Percentiles rank a stretch among this genome's conserved stretches.
phyloP scores from a whole-genome alignment of 2,113 vertebrate genomes.

The Canis aureus region DNA sequence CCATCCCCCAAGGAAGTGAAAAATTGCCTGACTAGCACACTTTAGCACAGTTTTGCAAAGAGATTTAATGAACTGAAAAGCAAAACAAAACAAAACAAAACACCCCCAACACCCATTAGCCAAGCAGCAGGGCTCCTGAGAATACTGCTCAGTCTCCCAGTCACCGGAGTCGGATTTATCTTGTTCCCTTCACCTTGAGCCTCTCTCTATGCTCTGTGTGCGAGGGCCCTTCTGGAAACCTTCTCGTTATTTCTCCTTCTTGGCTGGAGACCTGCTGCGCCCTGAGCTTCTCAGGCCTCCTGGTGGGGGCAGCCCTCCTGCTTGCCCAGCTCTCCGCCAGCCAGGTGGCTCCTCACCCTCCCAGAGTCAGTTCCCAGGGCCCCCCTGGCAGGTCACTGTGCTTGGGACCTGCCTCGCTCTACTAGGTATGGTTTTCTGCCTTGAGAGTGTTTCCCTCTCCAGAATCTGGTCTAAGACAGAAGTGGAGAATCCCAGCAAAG shows the following conservation, averaged over 20 bases:
- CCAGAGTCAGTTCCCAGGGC: not conserved
- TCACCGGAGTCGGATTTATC: not conserved
- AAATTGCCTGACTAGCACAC: not conserved
- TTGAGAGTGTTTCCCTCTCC: not conserved
- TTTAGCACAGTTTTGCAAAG: conserved; percentile 44
- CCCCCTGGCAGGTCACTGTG: not conserved
- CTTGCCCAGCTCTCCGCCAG: not conserved
- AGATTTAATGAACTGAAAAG: not conserved
- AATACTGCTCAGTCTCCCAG: not conserved
- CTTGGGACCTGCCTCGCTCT: not conserved
- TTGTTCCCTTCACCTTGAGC: not conserved
- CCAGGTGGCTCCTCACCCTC: not conserved
- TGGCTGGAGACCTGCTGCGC: not conserved
- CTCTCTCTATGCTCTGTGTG: not conserved
- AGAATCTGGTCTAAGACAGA: not conserved
- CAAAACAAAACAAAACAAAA: not conserved
- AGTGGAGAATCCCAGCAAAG: not conserved
- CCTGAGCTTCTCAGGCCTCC: not conserved
- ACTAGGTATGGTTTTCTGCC: not conserved
- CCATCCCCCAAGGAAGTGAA: not conserved
- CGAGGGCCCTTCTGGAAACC: not conserved
- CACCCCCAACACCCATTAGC: not conserved
- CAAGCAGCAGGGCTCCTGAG: not conserved
- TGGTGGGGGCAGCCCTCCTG: not conserved
- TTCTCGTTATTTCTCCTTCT: not conserved